Percentiles rank a stretch among this genome's conserved stretches.
phyloP scores from a whole-genome alignment of 2,797 vertebrate genomes.

The Betta splendens region DNA sequence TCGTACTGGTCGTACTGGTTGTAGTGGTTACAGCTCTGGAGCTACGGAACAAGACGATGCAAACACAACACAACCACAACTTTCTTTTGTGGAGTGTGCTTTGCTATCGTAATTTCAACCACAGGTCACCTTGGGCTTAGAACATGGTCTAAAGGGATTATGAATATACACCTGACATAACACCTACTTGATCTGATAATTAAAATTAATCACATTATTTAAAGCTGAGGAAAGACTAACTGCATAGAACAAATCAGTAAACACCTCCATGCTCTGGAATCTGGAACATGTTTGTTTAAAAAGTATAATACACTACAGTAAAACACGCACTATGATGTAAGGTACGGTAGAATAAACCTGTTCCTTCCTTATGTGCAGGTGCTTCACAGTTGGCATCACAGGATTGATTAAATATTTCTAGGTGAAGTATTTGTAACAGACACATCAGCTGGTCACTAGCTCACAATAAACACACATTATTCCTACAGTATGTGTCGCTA shows the following conservation, averaged over 20 bases:
- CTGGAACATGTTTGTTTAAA: too few relatives aligned
- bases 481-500: constrained; percentile 55
- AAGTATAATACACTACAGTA: too few relatives aligned
- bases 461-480: constrained; percentile 40
- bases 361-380: too few relatives aligned
- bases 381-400: not conserved
- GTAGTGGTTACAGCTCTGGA: constrained; percentile 1
- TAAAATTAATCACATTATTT: constrained; percentile 54
- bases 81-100: constrained; percentile 3
- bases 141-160: constrained; percentile 62
- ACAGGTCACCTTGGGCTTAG: constrained; percentile 75
- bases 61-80: not conserved
- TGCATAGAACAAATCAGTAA: constrained; percentile 37
- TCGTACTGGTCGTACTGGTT: too few relatives aligned
- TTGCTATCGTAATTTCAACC: constrained; percentile 45
- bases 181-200: constrained; percentile 55
- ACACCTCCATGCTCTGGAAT: constrained; percentile 35
- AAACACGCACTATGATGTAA: too few relatives aligned
- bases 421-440: too few relatives aligned
- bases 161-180: constrained; percentile 39
- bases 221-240: constrained; percentile 52
- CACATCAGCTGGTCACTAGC: too few relatives aligned
- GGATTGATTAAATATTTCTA: too few relatives aligned
- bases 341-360: too few relatives aligned
- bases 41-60: constrained; percentile 7